Evolutionary conservation across 2,888 invertebrate genomes (phyloP).

Genomic region (Cybosia mesomella): DNA sequence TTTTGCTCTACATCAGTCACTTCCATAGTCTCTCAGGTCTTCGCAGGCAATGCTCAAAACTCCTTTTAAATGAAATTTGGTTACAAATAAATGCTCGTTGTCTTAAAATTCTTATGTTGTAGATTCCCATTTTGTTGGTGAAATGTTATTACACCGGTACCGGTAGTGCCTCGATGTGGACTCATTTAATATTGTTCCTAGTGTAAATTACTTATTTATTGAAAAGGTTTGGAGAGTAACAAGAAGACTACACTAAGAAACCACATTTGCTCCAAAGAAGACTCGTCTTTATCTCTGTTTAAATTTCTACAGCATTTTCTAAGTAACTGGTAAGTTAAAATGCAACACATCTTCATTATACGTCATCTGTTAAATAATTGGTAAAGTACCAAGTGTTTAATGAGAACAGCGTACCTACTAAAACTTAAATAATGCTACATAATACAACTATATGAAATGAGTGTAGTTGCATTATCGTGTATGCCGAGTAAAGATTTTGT

Average conservation of each 20-base stretch:
- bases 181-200: slow-evolving; percentile 38
- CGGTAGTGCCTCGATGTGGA: not conserved
- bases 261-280: slow-evolving; percentile 43
- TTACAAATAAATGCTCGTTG: not conserved
- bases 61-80: not conserved
- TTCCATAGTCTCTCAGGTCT: not conserved
- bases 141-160: not conserved
- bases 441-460: not conserved
- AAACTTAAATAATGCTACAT: not conserved
- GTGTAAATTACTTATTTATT: slow-evolving; percentile 31
- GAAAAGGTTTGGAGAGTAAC: slow-evolving; percentile 40
- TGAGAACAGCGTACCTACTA: not conserved
- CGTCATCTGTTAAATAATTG: slow-evolving; percentile 13
- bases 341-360: slow-evolving; percentile 30
- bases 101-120: not conserved
- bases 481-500: not conserved
- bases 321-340: slow-evolving; percentile 56
- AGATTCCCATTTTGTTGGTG: not conserved
- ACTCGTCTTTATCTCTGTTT: slow-evolving; percentile 36
- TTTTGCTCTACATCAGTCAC: not conserved
- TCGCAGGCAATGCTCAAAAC: not conserved
- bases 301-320: slow-evolving; percentile 43
- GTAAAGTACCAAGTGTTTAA: slow-evolving; percentile 7
- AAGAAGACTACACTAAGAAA: slow-evolving; percentile 44
- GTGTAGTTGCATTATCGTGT: not conserved